phyloP scores from a whole-genome alignment of 2,113 vertebrate genomes.

The Ardeotis arabs region DNA sequence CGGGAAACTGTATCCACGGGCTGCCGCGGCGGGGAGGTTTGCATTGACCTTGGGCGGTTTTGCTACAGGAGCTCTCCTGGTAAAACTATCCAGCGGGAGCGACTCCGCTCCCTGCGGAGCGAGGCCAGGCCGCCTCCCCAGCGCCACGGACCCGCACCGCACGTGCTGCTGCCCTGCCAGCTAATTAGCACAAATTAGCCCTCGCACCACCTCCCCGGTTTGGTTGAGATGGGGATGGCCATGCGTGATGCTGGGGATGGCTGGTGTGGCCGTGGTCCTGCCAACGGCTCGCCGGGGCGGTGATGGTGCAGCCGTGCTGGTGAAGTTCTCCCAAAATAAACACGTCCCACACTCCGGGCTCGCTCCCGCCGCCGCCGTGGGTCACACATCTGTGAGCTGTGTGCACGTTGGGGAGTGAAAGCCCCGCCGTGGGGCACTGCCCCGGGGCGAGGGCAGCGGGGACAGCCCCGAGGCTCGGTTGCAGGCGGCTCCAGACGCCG shows the following conservation, averaged over 20 bases:
- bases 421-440: background rate
- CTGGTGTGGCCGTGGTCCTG: background rate
- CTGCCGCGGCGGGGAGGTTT: background rate
- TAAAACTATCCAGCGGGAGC: background rate
- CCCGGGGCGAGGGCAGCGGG: background rate
- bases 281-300: background rate
- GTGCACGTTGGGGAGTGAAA: rapidly evolving
- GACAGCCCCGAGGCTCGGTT: background rate
- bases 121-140: rapidly evolving
- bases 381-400: rapidly evolving
- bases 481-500: slow-evolving; percentile 10
- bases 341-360: rapidly evolving
- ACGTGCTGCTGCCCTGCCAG: rapidly evolving
- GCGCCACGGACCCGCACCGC: rapidly evolving
- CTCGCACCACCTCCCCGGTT: no score
- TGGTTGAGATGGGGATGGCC: rapidly evolving
- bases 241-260: background rate
- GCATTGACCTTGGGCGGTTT: slow-evolving; percentile 36
- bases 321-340: background rate
- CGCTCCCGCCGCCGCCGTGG: rapidly evolving
- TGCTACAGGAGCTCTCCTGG: background rate
- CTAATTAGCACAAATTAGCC: background rate
- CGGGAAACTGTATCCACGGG: background rate
- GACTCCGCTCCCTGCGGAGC: rapidly evolving
- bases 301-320: rapidly evolving